Percentiles rank a stretch among this genome's conserved stretches.
Conservation (phyloP, 2,888 invertebrate genomes). For the Trypoxylon attenuatum region DNA sequence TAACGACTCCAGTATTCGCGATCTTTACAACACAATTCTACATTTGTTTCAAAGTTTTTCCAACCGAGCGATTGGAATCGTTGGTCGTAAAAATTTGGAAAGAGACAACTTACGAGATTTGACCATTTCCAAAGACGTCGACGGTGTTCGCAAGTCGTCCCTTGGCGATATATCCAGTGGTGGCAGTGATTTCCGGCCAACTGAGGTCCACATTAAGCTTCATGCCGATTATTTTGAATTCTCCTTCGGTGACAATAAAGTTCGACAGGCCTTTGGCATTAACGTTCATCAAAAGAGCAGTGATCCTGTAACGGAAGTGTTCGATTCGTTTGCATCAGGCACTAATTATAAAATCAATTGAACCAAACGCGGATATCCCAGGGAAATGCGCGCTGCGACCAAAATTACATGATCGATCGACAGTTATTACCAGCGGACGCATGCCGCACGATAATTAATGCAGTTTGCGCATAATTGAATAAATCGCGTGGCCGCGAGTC, state of each 20-base stretch:
- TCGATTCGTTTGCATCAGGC: not conserved
- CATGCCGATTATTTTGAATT: conserved; percentile 7
- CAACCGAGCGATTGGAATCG: too few relatives aligned
- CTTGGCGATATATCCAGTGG: conserved; percentile 29
- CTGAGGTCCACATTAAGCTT: conserved; percentile 21
- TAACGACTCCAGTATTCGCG: too few relatives aligned
- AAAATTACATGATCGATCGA: not conserved
- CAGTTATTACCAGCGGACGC: not conserved
- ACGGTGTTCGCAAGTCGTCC: not conserved
- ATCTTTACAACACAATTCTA: too few relatives aligned
- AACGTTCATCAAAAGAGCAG: conserved; percentile 22
- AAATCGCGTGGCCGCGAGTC: not conserved
- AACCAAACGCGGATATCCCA: too few relatives aligned
- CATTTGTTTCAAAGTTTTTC: too few relatives aligned
- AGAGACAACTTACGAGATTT: conserved; percentile 30
- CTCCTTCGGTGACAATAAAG: conserved; percentile 34
- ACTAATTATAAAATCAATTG: too few relatives aligned
- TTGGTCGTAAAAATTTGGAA: not conserved
- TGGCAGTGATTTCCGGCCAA: conserved; percentile 33
- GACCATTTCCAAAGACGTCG: conserved; percentile 40
- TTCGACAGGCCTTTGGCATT: conserved; percentile 27
- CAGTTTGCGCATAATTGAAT: not conserved
- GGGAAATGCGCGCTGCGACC: too few relatives aligned
- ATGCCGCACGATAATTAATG: not conserved
- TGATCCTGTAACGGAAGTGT: not conserved